Percentiles rank a stretch among this genome's conserved stretches.
phyloP scores from a whole-genome alignment of 2,797 vertebrate species.

The Lepus townsendii region DNA sequence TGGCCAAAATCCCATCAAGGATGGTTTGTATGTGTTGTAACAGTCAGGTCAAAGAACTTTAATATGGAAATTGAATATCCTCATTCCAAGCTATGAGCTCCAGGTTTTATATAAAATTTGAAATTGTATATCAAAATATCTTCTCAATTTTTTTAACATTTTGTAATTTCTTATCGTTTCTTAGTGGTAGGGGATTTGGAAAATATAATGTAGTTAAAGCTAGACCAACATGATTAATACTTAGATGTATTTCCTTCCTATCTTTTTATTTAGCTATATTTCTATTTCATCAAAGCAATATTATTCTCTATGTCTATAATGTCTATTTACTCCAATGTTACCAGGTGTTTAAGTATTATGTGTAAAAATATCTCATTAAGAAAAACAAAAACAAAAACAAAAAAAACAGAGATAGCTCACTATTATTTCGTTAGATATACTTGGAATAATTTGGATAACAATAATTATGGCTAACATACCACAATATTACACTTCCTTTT shows the following conservation, averaged over 20 bases:
- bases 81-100: background rate
- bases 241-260: background rate
- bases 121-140: background rate
- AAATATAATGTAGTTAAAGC: background rate
- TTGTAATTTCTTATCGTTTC: background rate
- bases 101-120: background rate
- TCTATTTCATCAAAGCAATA: slow-evolving; percentile 35
- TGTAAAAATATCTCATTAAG: background rate
- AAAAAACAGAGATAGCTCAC: background rate
- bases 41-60: background rate
- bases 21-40: background rate
- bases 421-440: background rate
- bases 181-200: slow-evolving; percentile 42
- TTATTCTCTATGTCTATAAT: background rate
- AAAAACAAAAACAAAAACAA: no score
- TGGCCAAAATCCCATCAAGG: background rate
- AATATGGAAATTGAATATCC: background rate
- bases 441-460: slow-evolving; percentile 21
- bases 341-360: background rate
- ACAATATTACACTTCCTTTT: background rate
- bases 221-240: background rate
- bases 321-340: background rate
- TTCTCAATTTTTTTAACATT: background rate
- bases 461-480: background rate
- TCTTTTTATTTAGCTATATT: background rate